These are phyloP conservation scores for Chaetophractus vellerosus DNA, from an alignment of 2,797 vertebrate genomes.

Conservation along the genomic window DNA sequence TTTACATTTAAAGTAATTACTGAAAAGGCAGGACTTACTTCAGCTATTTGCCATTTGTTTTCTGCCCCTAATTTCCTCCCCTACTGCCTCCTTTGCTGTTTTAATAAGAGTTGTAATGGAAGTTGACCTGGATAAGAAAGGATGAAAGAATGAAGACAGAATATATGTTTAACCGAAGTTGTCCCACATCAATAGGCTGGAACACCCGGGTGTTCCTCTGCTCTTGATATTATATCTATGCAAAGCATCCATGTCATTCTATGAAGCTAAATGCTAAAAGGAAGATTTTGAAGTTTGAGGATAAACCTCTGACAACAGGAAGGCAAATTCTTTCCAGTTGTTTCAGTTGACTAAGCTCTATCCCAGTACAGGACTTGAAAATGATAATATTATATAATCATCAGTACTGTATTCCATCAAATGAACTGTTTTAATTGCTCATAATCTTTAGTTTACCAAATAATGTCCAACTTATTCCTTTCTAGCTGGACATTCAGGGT, in stretches of 20 bases:
- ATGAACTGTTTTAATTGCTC: background rate
- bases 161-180: background rate
- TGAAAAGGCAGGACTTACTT: too few relatives aligned
- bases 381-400: background rate
- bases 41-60: too few relatives aligned
- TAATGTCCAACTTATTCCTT: background rate
- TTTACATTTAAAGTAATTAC: too few relatives aligned
- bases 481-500: background rate
- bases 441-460: background rate
- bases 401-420: background rate
- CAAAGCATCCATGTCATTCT: background rate
- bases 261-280: background rate
- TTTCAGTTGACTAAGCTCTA: background rate
- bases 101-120: background rate
- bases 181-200: background rate
- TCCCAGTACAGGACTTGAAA: background rate
- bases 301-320: background rate
- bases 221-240: background rate
- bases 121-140: background rate
- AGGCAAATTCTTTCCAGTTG: background rate
- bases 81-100: background rate
- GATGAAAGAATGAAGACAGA: background rate
- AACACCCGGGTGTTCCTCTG: background rate
- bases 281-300: slow-evolving; percentile 13
- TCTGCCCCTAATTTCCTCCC: too few relatives aligned